These are phyloP conservation scores for Erebia epiphron DNA, from an alignment of 2,888 invertebrate species.

Conservation along the genomic window DNA sequence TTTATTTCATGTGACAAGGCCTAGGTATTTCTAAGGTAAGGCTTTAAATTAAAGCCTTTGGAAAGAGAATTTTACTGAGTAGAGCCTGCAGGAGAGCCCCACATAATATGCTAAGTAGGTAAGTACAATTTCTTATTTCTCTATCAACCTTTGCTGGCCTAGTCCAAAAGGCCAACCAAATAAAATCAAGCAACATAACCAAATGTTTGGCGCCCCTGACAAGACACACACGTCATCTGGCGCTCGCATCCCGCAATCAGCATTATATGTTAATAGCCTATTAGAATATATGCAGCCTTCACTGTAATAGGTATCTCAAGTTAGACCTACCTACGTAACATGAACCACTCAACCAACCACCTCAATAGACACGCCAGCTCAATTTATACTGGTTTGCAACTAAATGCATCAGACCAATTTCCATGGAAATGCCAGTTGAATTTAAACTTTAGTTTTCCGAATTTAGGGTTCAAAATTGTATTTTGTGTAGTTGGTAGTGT, in stretches of 20 bases:
- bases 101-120: too few species aligned
- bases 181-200: constrained; percentile 17
- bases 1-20: too few species aligned
- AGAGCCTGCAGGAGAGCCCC: too few species aligned
- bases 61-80: too few species aligned
- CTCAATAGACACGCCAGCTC: constrained; percentile 45
- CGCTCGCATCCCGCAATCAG: constrained; percentile 84
- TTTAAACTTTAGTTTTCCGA: not conserved
- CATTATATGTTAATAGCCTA: constrained; percentile 83
- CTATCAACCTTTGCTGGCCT: too few species aligned
- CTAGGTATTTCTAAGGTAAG: too few species aligned
- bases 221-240: constrained; percentile 62
- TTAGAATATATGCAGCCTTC: constrained; percentile 79
- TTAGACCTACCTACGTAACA: constrained; percentile 50
- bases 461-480: constrained; percentile 43
- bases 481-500: constrained; percentile 60
- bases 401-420: constrained; percentile 42
- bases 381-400: constrained; percentile 50
- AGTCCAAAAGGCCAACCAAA: not conserved
- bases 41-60: too few species aligned
- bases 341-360: constrained; percentile 47
- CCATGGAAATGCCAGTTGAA: not conserved
- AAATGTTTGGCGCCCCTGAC: constrained; percentile 57
- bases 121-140: too few species aligned
- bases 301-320: constrained; percentile 61